These are phyloP conservation scores for Lagodon rhomboides DNA, from an alignment of 2,797 vertebrate genomes.

Conservation along the genomic window DNA sequence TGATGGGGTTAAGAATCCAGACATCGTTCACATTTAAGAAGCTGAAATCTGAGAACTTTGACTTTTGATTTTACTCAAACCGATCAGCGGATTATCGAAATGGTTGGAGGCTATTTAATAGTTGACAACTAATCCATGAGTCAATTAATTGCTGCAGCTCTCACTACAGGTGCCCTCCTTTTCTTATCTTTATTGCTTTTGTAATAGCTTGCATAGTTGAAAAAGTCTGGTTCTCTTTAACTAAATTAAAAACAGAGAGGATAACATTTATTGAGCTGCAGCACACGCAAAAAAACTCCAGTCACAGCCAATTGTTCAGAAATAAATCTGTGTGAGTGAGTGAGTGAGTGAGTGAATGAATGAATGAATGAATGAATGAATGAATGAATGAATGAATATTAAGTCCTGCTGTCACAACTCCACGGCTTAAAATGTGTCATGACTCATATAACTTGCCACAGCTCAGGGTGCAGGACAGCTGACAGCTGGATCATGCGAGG, in stretches of 20 bases:
- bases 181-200: neutral
- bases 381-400: neutral
- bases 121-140: too few species aligned
- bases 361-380: neutral
- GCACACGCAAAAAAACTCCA: neutral
- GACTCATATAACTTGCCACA: constrained; percentile 8
- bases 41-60: too few species aligned
- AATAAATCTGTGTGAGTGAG: neutral
- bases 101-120: too few species aligned
- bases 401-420: constrained; percentile 21
- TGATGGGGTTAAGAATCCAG: too few species aligned
- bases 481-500: constrained; percentile 51
- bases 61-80: too few species aligned
- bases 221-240: too few species aligned
- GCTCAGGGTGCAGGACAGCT: constrained; percentile 44
- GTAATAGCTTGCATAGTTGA: neutral
- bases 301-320: neutral
- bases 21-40: too few species aligned
- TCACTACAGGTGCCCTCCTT: neutral
- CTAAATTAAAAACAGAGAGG: too few species aligned
- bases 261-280: neutral
- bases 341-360: neutral
- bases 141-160: too few species aligned
- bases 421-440: constrained; percentile 8
- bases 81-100: too few species aligned